These are phyloP conservation scores for Enteromius trimaculatus DNA, from an alignment of 2,797 vertebrate species.

Conservation along the genomic window DNA sequence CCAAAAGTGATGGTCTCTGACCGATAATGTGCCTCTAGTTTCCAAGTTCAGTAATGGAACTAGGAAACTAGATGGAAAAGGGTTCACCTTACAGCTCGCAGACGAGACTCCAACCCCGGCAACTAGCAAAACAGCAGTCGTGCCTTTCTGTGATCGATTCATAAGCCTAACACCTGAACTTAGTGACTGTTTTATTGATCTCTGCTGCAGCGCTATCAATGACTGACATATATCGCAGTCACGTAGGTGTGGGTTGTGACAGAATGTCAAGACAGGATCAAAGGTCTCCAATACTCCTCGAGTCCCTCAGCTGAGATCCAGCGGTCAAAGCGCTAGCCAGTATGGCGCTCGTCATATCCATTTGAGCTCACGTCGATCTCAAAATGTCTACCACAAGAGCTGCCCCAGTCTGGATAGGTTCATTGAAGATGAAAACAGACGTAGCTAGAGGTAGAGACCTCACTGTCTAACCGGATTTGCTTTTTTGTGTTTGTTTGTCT, in stretches of 20 bases:
- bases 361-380: conserved; percentile 9
- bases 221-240: conserved; percentile 13
- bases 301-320: conserved; percentile 15
- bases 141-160: conserved; percentile 22
- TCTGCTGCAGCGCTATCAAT: conserved; percentile 15
- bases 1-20: conserved; percentile 29
- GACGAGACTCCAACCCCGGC: background rate
- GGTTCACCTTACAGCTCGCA: background rate
- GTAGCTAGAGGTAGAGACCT: conserved; percentile 24
- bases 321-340: background rate
- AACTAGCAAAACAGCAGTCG: conserved; percentile 5
- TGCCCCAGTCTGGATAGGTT: background rate
- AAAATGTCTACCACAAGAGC: conserved; percentile 4
- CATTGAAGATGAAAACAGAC: background rate
- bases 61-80: conserved; percentile 24
- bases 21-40: conserved; percentile 16
- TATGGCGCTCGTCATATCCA: background rate
- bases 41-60: conserved; percentile 22
- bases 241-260: conserved; percentile 1
- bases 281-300: conserved; percentile 25
- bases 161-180: conserved; percentile 37
- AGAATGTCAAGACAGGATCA: conserved; percentile 30
- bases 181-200: conserved; percentile 40
- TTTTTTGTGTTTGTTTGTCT: background rate
- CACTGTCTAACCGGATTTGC: background rate